These are phyloP conservation scores for Papilio machaon DNA, from an alignment of 1,140 invertebrate species.

Conservation along the genomic window DNA sequence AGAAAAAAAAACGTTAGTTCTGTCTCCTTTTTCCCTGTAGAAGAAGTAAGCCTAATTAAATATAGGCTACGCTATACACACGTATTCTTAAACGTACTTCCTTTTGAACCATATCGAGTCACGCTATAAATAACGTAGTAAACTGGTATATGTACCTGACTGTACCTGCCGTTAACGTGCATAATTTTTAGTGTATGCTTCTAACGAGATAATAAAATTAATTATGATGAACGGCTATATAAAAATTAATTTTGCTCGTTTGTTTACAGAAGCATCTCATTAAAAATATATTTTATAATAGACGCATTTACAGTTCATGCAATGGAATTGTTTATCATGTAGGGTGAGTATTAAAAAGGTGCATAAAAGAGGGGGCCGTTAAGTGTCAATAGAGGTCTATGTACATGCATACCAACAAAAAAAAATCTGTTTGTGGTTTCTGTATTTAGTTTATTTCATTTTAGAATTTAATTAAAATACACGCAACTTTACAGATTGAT, in stretches of 20 bases:
- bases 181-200: not conserved
- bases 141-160: not conserved
- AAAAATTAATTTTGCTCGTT: not conserved
- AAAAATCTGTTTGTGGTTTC: not conserved
- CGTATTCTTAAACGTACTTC: not conserved
- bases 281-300: slow-evolving; percentile 10
- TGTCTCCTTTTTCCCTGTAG: not conserved
- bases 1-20: not conserved
- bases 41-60: not conserved
- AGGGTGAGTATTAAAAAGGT: not conserved
- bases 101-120: not conserved
- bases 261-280: slow-evolving; percentile 3
- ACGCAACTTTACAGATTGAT: not conserved
- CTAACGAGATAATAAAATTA: slow-evolving; percentile 18
- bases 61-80: not conserved
- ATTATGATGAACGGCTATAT: slow-evolving; percentile 3
- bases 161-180: not conserved
- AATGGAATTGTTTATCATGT: not conserved
- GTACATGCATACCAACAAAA: not conserved
- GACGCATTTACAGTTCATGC: not conserved
- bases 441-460: not conserved
- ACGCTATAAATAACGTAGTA: not conserved
- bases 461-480: not conserved
- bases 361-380: not conserved
- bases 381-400: not conserved